Evolutionary conservation across 1,140 invertebrate genomes (phyloP).

Genomic region (Euwallacea fornicatus): DNA sequence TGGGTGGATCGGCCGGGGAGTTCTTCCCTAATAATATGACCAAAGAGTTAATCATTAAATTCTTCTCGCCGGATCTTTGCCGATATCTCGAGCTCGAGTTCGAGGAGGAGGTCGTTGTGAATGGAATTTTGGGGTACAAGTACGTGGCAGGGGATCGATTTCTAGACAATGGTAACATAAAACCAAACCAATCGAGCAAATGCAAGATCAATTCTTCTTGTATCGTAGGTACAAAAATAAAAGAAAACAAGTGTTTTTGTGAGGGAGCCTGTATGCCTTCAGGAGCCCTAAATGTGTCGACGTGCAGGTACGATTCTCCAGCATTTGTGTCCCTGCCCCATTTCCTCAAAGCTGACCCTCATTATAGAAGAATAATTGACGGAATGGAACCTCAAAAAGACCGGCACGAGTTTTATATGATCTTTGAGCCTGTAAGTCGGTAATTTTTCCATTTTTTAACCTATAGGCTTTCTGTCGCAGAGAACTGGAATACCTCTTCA

Average conservation of each 20-base stretch:
- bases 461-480: constrained; percentile 54
- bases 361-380: constrained; percentile 56
- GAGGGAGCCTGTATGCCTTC: constrained; percentile 69
- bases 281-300: constrained; percentile 62
- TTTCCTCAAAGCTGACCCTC: constrained; percentile 65
- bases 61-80: constrained; percentile 72
- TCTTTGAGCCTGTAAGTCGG: constrained; percentile 64
- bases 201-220: background rate
- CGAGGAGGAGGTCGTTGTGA: constrained; percentile 43
- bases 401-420: constrained; percentile 62
- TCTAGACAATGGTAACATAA: constrained; percentile 63
- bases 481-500: constrained; percentile 72
- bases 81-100: constrained; percentile 54
- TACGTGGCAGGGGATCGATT: constrained; percentile 57
- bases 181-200: background rate
- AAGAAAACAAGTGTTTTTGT: constrained; percentile 72
- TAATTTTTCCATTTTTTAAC: constrained; percentile 12
- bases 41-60: constrained; percentile 60
- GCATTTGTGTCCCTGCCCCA: constrained; percentile 72
- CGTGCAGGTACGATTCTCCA: constrained; percentile 64
- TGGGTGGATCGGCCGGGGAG: constrained; percentile 72
- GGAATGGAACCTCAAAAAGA: constrained; percentile 63
- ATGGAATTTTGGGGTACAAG: constrained; percentile 60
- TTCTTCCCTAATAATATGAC: constrained; percentile 68
- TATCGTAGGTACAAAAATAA: constrained; percentile 57